A percentile compares a stretch with the other conserved stretches of the same genome.
Conservation (phyloP, 2,797 vertebrate species). For the Gallirallus australis region DNA sequence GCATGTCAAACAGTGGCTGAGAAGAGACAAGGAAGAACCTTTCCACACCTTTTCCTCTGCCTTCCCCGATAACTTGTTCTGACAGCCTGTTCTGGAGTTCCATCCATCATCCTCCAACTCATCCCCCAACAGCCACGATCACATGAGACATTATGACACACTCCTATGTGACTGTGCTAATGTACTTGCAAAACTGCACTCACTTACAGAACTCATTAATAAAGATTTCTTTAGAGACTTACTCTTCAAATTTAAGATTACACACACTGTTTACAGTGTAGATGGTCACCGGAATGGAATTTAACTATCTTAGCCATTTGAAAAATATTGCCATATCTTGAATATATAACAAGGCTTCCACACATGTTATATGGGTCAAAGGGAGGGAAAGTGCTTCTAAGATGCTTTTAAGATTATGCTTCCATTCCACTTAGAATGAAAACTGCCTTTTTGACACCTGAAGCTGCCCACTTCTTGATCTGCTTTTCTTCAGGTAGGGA, state of each 20-base stretch:
- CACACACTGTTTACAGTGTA: neutral
- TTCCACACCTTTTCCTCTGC: neutral
- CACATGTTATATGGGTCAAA: conserved; percentile 49
- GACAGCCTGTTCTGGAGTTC: neutral
- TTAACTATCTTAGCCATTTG: conserved; percentile 26
- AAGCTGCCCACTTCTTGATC: neutral
- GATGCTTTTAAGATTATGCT: conserved; percentile 11
- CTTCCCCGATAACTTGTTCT: conserved; percentile 6
- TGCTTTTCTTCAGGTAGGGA: conserved; percentile 39
- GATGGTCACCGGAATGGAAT: conserved; percentile 60
- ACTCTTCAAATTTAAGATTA: conserved; percentile 32
- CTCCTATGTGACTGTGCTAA: conserved; percentile 5
- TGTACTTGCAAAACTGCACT: neutral
- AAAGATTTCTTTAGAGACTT: conserved; percentile 36
- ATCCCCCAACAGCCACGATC: neutral
- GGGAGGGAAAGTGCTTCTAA: conserved; percentile 42
- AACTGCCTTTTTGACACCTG: conserved; percentile 44
- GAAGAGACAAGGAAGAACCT: conserved; percentile 13
- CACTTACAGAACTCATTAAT: conserved; percentile 19
- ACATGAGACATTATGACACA: conserved; percentile 7
- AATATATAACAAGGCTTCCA: conserved; percentile 47
- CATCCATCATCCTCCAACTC: conserved; percentile 9
- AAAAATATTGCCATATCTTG: conserved; percentile 36
- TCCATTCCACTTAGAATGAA: neutral
- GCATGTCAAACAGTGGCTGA: conserved; percentile 34